These are phyloP conservation scores for Cryptotermes secundus DNA, from an alignment of 1,140 invertebrate species.

Conservation along the genomic window DNA sequence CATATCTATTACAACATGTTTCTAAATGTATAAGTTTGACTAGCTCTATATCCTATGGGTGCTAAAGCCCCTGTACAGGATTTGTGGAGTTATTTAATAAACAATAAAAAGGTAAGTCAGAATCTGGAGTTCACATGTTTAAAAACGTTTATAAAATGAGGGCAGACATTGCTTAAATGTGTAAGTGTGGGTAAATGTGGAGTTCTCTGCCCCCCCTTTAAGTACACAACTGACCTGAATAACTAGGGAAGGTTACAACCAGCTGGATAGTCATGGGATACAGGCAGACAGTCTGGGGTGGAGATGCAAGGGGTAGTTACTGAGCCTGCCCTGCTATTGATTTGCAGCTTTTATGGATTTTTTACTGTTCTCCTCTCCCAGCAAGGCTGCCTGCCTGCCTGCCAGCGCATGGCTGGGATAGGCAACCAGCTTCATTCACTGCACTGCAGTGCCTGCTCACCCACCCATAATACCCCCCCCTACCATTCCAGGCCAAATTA, in stretches of 20 bases:
- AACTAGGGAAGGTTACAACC: not conserved
- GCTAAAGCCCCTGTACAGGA: too few relatives aligned
- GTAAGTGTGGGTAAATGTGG: too few relatives aligned
- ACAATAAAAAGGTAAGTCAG: too few relatives aligned
- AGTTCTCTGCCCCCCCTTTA: too few relatives aligned
- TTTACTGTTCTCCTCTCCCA: not conserved
- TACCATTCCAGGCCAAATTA: too few relatives aligned
- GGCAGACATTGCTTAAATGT: too few relatives aligned
- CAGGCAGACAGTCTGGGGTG: not conserved
- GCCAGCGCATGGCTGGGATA: not conserved
- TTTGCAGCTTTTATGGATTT: conserved; percentile 19
- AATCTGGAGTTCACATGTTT: too few relatives aligned
- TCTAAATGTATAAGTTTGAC: too few relatives aligned
- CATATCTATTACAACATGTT: too few relatives aligned
- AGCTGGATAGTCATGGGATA: not conserved
- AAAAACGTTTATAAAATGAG: too few relatives aligned
- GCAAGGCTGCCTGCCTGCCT: not conserved
- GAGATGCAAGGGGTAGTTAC: not conserved
- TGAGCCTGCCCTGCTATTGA: not conserved
- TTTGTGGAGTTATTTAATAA: too few relatives aligned
- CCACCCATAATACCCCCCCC: not conserved
- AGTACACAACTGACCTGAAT: not conserved
- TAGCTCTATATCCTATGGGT: too few relatives aligned
- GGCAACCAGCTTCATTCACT: not conserved
- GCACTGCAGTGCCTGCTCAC: not conserved